Percentiles rank a stretch among this genome's conserved stretches.
Conservation (phyloP, 2,113 vertebrate species). For the Triplophysa siluroides region DNA sequence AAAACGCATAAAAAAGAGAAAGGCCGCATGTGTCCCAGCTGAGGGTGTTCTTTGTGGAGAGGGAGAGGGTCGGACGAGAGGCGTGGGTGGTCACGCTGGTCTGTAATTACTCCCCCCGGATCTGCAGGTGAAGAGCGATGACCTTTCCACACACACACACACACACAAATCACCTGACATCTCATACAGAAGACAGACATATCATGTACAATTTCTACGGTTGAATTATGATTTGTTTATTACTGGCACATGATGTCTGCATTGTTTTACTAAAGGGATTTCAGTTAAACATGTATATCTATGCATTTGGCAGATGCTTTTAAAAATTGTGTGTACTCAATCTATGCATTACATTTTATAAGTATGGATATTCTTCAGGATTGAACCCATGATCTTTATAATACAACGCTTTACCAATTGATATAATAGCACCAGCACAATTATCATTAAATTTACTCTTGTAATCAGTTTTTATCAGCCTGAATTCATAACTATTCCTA, state of each 20-base stretch:
- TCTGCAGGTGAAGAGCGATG: slow-evolving; percentile 47
- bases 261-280: background rate
- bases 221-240: background rate
- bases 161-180: slow-evolving; percentile 23
- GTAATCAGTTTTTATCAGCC: no score
- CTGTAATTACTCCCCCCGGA: slow-evolving; percentile 57
- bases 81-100: slow-evolving; percentile 40
- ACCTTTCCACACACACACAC: slow-evolving; percentile 49
- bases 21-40: background rate
- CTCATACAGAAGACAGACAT: background rate
- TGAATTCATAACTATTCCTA: no score
- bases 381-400: no score
- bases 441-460: no score
- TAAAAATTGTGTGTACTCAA: no score
- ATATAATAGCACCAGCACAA: no score
- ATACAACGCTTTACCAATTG: no score
- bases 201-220: background rate
- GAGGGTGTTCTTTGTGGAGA: background rate
- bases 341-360: no score
- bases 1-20: background rate
- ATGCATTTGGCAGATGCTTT: no score
- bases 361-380: no score
- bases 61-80: background rate
- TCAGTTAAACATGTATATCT: no score
- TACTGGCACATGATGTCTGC: background rate